Evolutionary conservation across 2,888 invertebrate species (phyloP).

Genomic region (Steinernema hermaphroditum): DNA sequence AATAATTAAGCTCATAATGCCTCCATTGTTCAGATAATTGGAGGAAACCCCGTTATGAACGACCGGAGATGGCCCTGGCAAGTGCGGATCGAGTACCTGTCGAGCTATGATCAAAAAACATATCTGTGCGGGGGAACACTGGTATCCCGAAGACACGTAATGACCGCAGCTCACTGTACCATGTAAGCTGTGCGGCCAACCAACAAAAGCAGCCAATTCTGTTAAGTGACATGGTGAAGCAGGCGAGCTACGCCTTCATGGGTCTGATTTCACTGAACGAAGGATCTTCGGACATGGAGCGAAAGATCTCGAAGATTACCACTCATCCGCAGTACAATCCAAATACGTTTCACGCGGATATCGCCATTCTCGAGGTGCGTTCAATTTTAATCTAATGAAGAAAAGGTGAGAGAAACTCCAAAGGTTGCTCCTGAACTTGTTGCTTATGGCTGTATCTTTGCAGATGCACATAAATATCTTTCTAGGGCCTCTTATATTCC

Average conservation of each 20-base stretch:
- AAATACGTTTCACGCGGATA: neutral
- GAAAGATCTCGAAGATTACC: neutral
- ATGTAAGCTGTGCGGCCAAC: neutral
- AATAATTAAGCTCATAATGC: neutral
- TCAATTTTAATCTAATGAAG: neutral
- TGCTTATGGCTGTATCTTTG: too few relatives aligned
- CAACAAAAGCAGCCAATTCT: neutral
- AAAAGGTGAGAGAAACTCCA: neutral
- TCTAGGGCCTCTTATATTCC: too few relatives aligned
- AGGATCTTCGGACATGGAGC: neutral
- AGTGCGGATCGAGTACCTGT: neutral
- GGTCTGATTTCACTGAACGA: neutral
- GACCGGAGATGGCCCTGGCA: neutral
- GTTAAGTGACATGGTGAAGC: neutral
- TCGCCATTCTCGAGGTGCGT: conserved; percentile 1
- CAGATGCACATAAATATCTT: too few relatives aligned
- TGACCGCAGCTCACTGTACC: neutral
- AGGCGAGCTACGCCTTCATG: neutral
- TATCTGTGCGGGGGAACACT: conserved; percentile 6
- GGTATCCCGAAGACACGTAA: neutral
- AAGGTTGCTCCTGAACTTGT: neutral
- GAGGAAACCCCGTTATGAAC: neutral
- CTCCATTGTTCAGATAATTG: conserved; percentile 14
- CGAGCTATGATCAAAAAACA: neutral
- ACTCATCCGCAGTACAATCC: conserved; percentile 3